These are phyloP conservation scores for Drosophila sproati DNA, from an alignment of 1,140 invertebrate genomes.

Conservation along the genomic window DNA sequence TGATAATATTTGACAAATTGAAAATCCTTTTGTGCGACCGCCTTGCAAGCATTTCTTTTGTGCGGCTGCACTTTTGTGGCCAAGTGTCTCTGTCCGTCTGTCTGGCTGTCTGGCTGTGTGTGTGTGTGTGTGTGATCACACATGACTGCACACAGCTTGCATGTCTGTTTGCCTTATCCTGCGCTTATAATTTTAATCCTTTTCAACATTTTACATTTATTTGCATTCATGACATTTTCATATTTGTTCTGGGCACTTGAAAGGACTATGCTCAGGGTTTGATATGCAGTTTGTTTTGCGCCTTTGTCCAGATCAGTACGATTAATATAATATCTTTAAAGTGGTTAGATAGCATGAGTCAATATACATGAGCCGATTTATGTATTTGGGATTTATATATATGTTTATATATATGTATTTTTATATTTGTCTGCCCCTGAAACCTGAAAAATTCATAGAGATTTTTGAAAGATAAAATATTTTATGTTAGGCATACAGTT, in stretches of 20 bases:
- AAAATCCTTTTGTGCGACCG: constrained; percentile 73
- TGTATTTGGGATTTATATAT: no score
- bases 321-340: constrained; percentile 14
- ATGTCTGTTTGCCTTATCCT: constrained; percentile 66
- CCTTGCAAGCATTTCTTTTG: constrained; percentile 49
- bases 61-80: constrained; percentile 34
- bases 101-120: not conserved
- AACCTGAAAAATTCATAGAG: no score
- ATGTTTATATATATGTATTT: no score
- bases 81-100: constrained; percentile 3
- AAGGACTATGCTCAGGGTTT: constrained; percentile 10
- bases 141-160: constrained; percentile 42
- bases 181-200: constrained; percentile 79
- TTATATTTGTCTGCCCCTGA: no score
- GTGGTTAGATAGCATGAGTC: constrained; percentile 2
- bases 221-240: constrained; percentile 55
- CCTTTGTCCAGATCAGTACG: not conserved
- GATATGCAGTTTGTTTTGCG: not conserved
- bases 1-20: constrained; percentile 80
- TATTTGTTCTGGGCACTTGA: constrained; percentile 25
- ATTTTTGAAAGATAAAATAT: no score
- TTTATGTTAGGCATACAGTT: no score
- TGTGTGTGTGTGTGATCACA: constrained; percentile 36
- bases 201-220: constrained; percentile 66
- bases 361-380: not conserved